phyloP scores from a whole-genome alignment of 2,888 invertebrate genomes.

The Lasioglossum morio region DNA sequence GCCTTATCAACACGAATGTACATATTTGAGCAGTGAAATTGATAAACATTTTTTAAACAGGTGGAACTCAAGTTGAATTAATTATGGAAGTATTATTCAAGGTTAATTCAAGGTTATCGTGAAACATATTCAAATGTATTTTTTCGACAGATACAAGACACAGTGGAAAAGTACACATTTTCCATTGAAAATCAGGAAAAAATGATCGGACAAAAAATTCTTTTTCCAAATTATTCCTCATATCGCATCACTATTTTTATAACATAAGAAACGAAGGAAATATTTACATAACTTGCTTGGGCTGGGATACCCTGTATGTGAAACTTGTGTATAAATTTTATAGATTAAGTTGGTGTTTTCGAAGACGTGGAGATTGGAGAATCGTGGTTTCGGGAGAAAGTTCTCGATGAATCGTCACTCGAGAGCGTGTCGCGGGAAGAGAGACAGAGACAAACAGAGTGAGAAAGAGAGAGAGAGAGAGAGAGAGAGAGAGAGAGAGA shows the following conservation, averaged over 20 bases:
- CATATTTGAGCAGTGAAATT: no score
- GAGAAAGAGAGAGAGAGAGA: neutral
- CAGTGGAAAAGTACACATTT: neutral
- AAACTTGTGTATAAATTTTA: neutral
- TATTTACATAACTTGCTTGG: neutral
- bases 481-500: neutral
- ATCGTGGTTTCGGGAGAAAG: neutral
- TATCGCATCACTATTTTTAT: neutral
- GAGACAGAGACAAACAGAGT: no score
- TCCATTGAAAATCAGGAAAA: neutral
- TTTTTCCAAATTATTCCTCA: neutral
- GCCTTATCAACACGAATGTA: no score
- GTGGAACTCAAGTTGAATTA: no score
- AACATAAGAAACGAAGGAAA: neutral
- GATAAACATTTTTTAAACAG: no score
- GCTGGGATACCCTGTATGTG: no score
- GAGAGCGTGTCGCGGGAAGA: neutral
- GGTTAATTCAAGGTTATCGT: no score
- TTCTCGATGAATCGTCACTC: slow-evolving; percentile 5
- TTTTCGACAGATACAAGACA: no score
- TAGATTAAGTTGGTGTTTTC: neutral
- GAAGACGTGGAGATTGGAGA: neutral
- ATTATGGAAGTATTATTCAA: no score
- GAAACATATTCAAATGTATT: no score
- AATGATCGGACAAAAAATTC: neutral